Evolutionary conservation across 2,113 vertebrate genomes (phyloP).

Genomic region (Ceratotherium simum): DNA sequence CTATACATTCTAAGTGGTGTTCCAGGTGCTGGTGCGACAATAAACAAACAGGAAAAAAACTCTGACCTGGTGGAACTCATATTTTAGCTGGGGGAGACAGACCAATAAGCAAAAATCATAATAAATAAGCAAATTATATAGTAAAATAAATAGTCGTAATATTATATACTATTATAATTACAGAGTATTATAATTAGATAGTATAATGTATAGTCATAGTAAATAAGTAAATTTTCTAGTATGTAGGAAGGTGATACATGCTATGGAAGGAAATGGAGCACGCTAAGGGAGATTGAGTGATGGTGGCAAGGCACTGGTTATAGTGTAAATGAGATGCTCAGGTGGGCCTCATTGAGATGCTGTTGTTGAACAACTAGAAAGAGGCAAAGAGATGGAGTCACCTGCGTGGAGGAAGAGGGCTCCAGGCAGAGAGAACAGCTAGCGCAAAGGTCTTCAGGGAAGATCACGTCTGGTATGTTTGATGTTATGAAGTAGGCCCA

Average conservation of each 20-base stretch:
- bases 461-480: not conserved
- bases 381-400: not conserved
- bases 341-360: not conserved
- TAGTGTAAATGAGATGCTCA: not conserved
- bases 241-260: not conserved
- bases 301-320: not conserved
- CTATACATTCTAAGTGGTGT: not conserved
- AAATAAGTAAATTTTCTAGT: not conserved
- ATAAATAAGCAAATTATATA: not conserved
- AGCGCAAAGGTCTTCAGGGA: too few species aligned
- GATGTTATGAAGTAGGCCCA: not conserved
- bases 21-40: not conserved
- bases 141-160: not conserved
- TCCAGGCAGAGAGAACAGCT: not conserved
- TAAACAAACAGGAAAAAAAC: not conserved
- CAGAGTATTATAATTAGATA: not conserved
- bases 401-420: not conserved
- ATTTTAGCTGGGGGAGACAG: not conserved
- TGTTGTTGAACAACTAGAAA: not conserved
- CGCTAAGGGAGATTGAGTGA: not conserved
- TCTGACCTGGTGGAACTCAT: not conserved
- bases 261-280: not conserved
- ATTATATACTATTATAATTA: not conserved
- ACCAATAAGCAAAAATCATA: not conserved
- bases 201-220: not conserved